Base-by-base conservation (phyloP, 2,113 vertebrate species). In the Istiophorus platypterus region DNA sequence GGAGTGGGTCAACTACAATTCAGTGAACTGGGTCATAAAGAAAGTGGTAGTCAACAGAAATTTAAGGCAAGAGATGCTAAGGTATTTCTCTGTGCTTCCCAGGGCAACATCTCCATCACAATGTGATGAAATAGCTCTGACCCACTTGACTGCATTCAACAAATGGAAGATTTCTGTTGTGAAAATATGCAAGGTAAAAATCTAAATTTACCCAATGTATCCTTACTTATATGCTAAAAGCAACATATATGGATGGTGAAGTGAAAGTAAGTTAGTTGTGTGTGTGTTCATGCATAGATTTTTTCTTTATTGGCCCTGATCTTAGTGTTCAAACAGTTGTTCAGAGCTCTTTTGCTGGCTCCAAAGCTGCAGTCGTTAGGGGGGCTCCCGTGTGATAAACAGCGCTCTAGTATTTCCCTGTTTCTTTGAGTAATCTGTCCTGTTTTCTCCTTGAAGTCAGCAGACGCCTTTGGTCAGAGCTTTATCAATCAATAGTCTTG, bases 401-500 rank as follows among this genome's bases (percentile, higher is more conserved):
- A 75, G n/a, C 15, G 42, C 39, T 78, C 26, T 61, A 62, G 26
- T 67, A 86, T 77, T 82, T 73, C 34, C n/a, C 52, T 29, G 18
- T 20, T 72, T 59, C 62, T 88, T 83, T 69, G 64, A 57, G 45
- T 62, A 61, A 86, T 83, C 63, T 64, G 59, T 72, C 34, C 52
- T 73, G 77, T 64, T 81, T 80, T 86, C 76, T 66, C 24, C 41
- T 67, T 51, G 47, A 49, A 78, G 83, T 84, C 88, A 78, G 90
- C 89, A 88, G 76, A 84, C 17, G 1, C 61, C 59, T 80, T 82
- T 75, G 78, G 85, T 82, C 77, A 82, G 73, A 49, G 72, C 78
- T 72, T 81, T 78, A 72, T 86, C 88, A 76, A 88, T 89, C 91
- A 90, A 87, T 88, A 78, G 49, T 34, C 64, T 88, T 81, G 76